phyloP scores from a whole-genome alignment of 2,113 vertebrate genomes.

The Eclectus roratus region DNA sequence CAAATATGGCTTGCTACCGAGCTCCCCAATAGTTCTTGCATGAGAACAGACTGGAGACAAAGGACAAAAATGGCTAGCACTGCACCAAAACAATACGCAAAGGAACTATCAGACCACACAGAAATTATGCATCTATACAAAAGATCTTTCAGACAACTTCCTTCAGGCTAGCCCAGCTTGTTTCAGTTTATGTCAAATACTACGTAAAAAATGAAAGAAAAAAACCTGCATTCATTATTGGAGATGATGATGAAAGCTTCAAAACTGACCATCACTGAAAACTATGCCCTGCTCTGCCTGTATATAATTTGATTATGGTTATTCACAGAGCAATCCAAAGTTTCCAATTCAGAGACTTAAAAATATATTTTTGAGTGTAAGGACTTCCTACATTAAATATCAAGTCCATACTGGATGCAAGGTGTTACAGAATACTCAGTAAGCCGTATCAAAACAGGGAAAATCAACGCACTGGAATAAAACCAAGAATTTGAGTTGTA shows the following conservation, averaged over 20 bases:
- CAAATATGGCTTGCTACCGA: accelerated
- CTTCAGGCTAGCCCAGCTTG: not conserved
- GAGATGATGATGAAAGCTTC: not conserved
- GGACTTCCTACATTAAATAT: not conserved
- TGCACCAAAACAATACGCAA: accelerated
- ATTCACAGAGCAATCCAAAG: not conserved
- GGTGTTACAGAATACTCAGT: not conserved
- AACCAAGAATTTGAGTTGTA: not conserved
- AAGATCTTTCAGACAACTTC: not conserved
- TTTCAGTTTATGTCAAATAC: not conserved
- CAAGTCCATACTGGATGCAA: not conserved
- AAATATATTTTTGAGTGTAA: not conserved
- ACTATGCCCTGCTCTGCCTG: not conserved
- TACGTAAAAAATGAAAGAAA: not conserved
- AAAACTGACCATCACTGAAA: not conserved
- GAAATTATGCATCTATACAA: not conserved
- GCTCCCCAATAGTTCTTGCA: not conserved
- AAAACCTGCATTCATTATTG: not conserved
- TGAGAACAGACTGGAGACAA: not conserved
- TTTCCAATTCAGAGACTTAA: not conserved
- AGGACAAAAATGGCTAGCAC: not conserved
- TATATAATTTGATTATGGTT: not conserved
- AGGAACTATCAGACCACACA: not conserved
- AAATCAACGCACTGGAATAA: not conserved
- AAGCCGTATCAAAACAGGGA: not conserved